Evolutionary conservation across 2,888 invertebrate species (phyloP), one percentile per base, ranked within the genome.

Genomic region (Metellina segmentata): DNA sequence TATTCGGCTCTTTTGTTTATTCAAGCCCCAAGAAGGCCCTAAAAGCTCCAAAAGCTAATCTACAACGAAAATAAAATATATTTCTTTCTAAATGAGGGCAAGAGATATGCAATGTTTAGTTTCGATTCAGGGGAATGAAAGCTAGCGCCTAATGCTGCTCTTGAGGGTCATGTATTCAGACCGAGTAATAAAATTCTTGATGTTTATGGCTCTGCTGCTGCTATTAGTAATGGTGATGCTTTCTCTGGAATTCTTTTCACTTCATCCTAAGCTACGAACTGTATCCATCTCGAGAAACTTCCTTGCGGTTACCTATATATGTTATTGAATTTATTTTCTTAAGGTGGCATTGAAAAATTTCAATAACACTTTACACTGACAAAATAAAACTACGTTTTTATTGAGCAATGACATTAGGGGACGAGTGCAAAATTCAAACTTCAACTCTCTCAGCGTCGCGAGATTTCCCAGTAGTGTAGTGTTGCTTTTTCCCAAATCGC

Each of bases 91-190:
- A 79, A 87, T 87, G 75, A 87, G 79, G 20, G 52, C 51, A 79
- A 87, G 71, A 79, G 52, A 71, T 79, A 79, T 87, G 52, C 78
- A 87, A 53, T 53, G 53, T 79, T 87, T 87, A 87, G 79, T 87
- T 70, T 70, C 87, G 79, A 79, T 87, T 87, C 70, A 61, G 7
- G 19, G 79, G 79, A 87, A 79, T 81, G 87, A 87, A 79, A 72
- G 71, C 87, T 79, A 52, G n/a, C n/a, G 34, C 52, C 71, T 87
- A 87, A 87, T 87, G 87, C 51, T n/a, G 20, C 87, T 53, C 87
- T 19, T 13, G 87, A 53, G 87, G 79, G 87, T 48, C 72, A 72
- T 87, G 34, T 16, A 71, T 79, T 72, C 53, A n/a, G 72, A 2
- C 16, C 52, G 48, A n/a, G 52, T 79, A 87, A 79, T 87, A 79